Evolutionary conservation across 2,888 invertebrate genomes (phyloP), one percentile per base, ranked within the genome.

Genomic region (Cataglyphis rosenhaueri): DNA sequence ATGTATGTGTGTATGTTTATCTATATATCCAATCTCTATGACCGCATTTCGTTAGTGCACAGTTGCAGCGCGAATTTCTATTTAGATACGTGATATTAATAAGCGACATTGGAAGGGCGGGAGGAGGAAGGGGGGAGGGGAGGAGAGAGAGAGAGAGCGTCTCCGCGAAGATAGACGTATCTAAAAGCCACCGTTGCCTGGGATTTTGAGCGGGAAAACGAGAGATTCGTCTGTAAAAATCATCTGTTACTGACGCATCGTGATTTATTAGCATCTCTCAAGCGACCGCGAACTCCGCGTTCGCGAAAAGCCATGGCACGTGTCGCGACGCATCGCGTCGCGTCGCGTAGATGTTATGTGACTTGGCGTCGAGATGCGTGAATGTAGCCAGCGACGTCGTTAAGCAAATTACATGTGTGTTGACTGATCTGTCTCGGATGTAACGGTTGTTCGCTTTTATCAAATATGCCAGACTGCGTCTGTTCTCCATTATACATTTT

Each of bases 31-130:
- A 59, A 91, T 91, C 92, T 91, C 92, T 92, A 92, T 89, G 91
- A 88, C 91, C 91, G 90, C 92, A 90, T 91, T 92, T 86, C 89
- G 87, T 89, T 89, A 88, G 85, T 88, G 5, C 41, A 91, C 89
- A 84, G 86, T 78, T 82, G 82, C 85, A 83, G 85, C 82, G 83
- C 84, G 79, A 85, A 91, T 91, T 84, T 81, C 78, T 84, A 81
- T 85, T 90, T 91, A 91, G 90, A 89, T 85, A 55, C 84, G 83
- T 70, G 88, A 81, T 92, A 92, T 92, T 92, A 92, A 92, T 92
- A 92, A 85, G 83, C 82, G 82, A 75, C 66, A 81, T 62, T 65
- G 74, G 66, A 8, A 15, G 21, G 41, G 32, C 32, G 32, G 32
- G 32, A 29, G 29, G 29, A 29, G 32, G 32, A 6, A 32, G 6